A percentile compares a stretch with the other conserved stretches of the same genome.
phyloP scores from a whole-genome alignment of 2,113 vertebrate species.

The Onychostruthus taczanowskii region DNA sequence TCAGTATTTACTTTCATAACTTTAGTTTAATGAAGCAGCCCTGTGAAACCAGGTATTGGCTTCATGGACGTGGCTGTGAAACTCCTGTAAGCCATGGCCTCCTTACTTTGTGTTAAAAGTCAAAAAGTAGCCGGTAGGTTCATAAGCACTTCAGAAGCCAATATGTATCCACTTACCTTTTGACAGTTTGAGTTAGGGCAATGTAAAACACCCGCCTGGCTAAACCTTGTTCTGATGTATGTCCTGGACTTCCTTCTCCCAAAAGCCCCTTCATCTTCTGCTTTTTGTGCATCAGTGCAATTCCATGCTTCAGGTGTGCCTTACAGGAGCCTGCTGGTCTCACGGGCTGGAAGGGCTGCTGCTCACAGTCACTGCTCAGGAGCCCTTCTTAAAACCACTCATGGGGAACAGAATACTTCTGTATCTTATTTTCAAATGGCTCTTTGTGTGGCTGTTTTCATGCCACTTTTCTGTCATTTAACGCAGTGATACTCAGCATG shows the following conservation, averaged over 20 bases:
- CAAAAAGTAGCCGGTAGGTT: background rate
- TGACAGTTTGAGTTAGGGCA: background rate
- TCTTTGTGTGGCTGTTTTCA: background rate
- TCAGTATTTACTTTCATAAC: background rate
- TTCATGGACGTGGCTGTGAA: background rate
- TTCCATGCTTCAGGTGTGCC: fast-evolving
- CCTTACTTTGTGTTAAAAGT: background rate
- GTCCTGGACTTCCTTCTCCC: background rate
- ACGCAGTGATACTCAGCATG: background rate
- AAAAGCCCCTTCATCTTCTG: background rate
- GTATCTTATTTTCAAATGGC: background rate
- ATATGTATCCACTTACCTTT: background rate
- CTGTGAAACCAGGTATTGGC: background rate
- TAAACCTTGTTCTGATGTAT: background rate
- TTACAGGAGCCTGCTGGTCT: fast-evolving
- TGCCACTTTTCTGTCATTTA: background rate
- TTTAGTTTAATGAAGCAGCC: background rate
- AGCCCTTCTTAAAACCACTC: background rate
- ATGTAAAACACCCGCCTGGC: fast-evolving
- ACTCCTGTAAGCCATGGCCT: background rate
- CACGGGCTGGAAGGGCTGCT: background rate
- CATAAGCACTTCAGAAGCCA: background rate
- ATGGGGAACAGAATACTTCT: background rate
- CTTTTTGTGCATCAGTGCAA: background rate
- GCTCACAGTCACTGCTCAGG: fast-evolving